These are phyloP conservation scores for Formica exsecta DNA, from an alignment of 1,140 invertebrate species.

Conservation along the genomic window DNA sequence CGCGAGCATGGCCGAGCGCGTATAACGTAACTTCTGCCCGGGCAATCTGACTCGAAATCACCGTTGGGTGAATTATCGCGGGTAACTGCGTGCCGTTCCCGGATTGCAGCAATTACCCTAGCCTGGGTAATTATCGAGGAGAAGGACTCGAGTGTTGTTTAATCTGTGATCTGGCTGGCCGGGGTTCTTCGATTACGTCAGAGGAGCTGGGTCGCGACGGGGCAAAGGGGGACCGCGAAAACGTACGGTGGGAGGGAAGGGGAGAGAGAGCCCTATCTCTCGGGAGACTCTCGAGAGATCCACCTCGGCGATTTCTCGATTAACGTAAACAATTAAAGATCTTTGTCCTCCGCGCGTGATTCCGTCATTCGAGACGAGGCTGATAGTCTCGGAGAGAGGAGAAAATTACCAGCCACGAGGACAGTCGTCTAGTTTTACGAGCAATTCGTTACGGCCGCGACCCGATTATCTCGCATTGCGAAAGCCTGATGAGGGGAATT, in stretches of 20 bases:
- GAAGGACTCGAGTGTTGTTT: constrained; percentile 85
- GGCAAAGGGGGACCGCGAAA: constrained; percentile 10
- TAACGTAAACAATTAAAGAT: constrained; percentile 38
- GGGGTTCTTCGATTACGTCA: constrained; percentile 83
- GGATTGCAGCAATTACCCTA: constrained; percentile 85
- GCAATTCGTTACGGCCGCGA: constrained; percentile 57
- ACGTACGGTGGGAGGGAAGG: too few relatives aligned
- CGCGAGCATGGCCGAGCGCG: constrained; percentile 67
- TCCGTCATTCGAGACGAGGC: constrained; percentile 45
- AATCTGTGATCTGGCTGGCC: constrained; percentile 84
- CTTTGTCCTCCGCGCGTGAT: constrained; percentile 50
- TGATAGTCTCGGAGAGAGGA: constrained; percentile 4
- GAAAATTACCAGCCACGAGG: constrained; percentile 59
- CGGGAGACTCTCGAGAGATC: background rate
- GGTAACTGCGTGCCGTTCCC: constrained; percentile 85
- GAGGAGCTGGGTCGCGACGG: constrained; percentile 68
- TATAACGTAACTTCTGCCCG: constrained; percentile 83
- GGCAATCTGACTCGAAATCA: constrained; percentile 85
- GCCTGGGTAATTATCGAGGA: constrained; percentile 85
- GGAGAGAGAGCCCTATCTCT: constrained; percentile 33
- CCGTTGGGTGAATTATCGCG: constrained; percentile 85
- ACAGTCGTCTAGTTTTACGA: constrained; percentile 58
- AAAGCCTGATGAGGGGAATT: constrained; percentile 47
- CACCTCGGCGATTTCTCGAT: constrained; percentile 11
- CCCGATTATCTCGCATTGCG: constrained; percentile 59